phyloP scores from a whole-genome alignment of 2,113 vertebrate genomes.

The cat (Felis catus) region F.catus_Fca126_mat1.0 CM031417.1:83217001-83217500 shows the following conservation, averaged over 20 bases:
- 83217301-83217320: neutral
- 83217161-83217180: conserved; percentile 99
- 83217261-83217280: conserved; percentile 89
- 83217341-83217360: neutral
- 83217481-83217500: conserved; percentile 78
- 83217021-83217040: conserved; percentile 88
- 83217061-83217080: conserved; percentile 97
- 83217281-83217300: conserved; percentile 86
- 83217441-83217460: conserved; percentile 70
- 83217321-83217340: neutral
- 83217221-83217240: conserved; percentile 92
- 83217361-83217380: conserved; percentile 54
- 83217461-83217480: conserved; percentile 76
- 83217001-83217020: conserved; percentile 55
- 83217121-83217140: conserved; percentile 98
- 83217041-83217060: conserved; percentile 94
- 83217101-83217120: conserved; percentile 94
- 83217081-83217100: conserved; percentile 95
- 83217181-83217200: conserved; percentile 99
- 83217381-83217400: conserved; percentile 56
- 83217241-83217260: conserved; percentile 85
- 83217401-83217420: conserved; percentile 66
- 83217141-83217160: conserved; percentile 99
- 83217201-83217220: conserved; percentile 92
- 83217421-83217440: conserved; percentile 68